A percentile compares a stretch with the other conserved stretches of the same genome.
phyloP scores from a whole-genome alignment of 1,140 invertebrate genomes.

The Eriosoma lanigerum region DNA sequence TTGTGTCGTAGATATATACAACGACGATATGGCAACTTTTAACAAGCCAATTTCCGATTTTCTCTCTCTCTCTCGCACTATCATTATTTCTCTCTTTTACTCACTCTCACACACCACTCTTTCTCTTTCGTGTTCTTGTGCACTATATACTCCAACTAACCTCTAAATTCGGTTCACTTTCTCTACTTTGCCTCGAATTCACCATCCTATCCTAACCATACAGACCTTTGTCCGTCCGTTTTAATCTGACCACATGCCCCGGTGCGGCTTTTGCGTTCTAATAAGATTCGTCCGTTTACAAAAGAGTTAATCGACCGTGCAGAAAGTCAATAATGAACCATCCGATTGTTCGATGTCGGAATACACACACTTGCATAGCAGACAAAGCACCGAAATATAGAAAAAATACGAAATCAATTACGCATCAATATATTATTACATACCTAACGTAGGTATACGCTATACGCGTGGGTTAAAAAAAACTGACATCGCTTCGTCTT shows the following conservation, averaged over 20 bases:
- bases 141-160: too few relatives aligned
- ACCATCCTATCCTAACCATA: not conserved
- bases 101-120: constrained; percentile 24
- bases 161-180: too few relatives aligned
- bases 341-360: not conserved
- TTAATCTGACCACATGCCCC: constrained; percentile 38
- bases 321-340: constrained; percentile 12
- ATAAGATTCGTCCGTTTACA: constrained; percentile 37
- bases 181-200: too few relatives aligned
- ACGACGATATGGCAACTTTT: constrained; percentile 49
- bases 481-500: not conserved
- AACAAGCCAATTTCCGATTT: constrained; percentile 50
- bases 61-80: constrained; percentile 36
- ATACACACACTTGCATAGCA: not conserved
- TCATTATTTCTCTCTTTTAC: constrained; percentile 35
- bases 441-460: not conserved
- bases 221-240: constrained; percentile 38
- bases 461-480: too few relatives aligned
- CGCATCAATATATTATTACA: not conserved
- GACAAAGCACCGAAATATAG: not conserved
- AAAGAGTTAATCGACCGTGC: constrained; percentile 44
- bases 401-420: constrained; percentile 1
- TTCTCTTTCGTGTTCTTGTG: not conserved
- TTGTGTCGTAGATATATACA: constrained; percentile 34
- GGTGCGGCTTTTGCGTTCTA: constrained; percentile 21